Percentiles rank a stretch among this genome's conserved stretches.
Conservation (phyloP, 2,888 invertebrate genomes). For the Eurois occulta region DNA sequence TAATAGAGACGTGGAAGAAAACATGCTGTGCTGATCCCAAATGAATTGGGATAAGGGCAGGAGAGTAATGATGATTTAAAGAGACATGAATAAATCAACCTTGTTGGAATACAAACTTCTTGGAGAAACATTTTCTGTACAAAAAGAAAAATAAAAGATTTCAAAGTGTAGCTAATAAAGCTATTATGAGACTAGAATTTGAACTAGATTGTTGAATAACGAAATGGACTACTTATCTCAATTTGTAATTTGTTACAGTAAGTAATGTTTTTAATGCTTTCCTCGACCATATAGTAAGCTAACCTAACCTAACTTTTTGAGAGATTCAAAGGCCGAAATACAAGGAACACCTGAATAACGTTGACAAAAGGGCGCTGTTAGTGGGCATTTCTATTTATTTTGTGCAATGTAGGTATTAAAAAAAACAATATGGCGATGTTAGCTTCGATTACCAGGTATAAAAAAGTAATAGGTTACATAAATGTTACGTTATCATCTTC, state of each 20-base stretch:
- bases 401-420: background rate
- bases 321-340: background rate
- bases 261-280: background rate
- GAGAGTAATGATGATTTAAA: too few relatives aligned
- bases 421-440: background rate
- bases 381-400: background rate
- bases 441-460: background rate
- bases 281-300: background rate
- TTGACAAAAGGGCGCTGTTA: background rate
- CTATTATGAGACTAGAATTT: background rate
- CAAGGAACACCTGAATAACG: background rate
- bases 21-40: too few relatives aligned
- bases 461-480: slow-evolving; percentile 6
- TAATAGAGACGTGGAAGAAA: too few relatives aligned
- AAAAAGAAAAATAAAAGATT: background rate
- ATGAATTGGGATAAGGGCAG: too few relatives aligned
- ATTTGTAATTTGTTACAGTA: slow-evolving; percentile 24
- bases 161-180: background rate
- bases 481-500: slow-evolving; percentile 1
- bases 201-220: slow-evolving; percentile 11
- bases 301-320: background rate
- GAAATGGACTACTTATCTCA: slow-evolving; percentile 18
- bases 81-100: background rate
- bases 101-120: background rate
- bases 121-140: background rate